A percentile compares a stretch with the other conserved stretches of the same genome.
Conservation (phyloP, 2,113 vertebrate genomes). For the Cyprinodon tularosa region DNA sequence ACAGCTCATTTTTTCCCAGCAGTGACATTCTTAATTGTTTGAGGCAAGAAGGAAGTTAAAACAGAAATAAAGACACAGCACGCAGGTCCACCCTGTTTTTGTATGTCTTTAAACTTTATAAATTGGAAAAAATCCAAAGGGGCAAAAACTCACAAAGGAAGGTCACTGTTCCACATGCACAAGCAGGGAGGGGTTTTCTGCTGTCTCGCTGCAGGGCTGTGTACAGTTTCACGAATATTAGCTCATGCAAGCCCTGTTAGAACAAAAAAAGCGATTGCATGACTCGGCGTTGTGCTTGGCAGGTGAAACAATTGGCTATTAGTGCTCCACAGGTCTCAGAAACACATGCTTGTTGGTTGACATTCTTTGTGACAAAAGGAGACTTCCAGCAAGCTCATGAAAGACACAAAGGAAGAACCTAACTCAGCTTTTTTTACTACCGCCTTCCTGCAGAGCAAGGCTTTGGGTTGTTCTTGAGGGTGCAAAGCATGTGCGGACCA, state of each 20-base stretch:
- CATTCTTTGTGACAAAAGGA: background rate
- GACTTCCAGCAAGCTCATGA: background rate
- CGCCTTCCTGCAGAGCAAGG: constrained; percentile 17
- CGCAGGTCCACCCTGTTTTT: constrained; percentile 44
- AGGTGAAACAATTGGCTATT: background rate
- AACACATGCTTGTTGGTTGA: background rate
- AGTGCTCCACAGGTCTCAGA: background rate
- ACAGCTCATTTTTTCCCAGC: constrained; percentile 10
- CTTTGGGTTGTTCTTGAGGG: background rate
- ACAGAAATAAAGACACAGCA: constrained; percentile 29
- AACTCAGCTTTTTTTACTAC: constrained; percentile 9
- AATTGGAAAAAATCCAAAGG: constrained; percentile 57
- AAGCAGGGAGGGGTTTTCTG: constrained; percentile 46
- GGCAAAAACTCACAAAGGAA: constrained; percentile 61
- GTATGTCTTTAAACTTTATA: constrained; percentile 48
- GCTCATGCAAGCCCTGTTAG: background rate
- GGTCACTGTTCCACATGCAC: constrained; percentile 55
- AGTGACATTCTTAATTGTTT: constrained; percentile 37
- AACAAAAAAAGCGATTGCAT: background rate
- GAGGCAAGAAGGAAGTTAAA: constrained; percentile 31
- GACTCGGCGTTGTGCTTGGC: background rate
- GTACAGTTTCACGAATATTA: constrained; percentile 2
- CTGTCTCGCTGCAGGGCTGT: constrained; percentile 7
- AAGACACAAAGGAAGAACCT: constrained; percentile 3
- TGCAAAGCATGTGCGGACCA: constrained; percentile 9